Evolutionary conservation across 2,113 vertebrate genomes (phyloP), one percentile per base, ranked within the genome.

Genomic region (Ciconia boyciana): DNA sequence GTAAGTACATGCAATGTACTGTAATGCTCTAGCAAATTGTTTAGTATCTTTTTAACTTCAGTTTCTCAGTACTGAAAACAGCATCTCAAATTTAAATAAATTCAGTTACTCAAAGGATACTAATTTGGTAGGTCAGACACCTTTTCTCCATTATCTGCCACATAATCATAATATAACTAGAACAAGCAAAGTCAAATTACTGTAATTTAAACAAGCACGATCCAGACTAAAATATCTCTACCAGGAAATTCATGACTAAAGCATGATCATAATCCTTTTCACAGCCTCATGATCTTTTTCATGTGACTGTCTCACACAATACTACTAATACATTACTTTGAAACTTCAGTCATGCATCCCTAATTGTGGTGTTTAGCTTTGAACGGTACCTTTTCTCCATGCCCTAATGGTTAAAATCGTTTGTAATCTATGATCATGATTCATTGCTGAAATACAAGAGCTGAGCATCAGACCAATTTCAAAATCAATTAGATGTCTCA

Each of bases 231-330:
- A 85, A 76, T 88, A 77, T 81, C 66, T 83, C 62, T 77, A 86
- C 55, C 64, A 94, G 75, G 81, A 90, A 96, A 90, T 90, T 93
- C 78, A 95, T 93, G 85, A 92, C 94, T 93, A 76, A 96, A 92
- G 91, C 94, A 91, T 78, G 95, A 91, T 88, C 78, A 62, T 96
- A 97, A 97, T 96, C 96, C 94, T 94, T 90, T 91, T 94, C 86
- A 93, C 78, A 76, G 44, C 48, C 96, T 91, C 90, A 87, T 96
- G 94, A 97, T 95, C 91, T 88, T 91, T 95, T 94, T 64, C 97
- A 97, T 96, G 96, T 97, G 97, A 97, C 93, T 52, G 72, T 58
- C 93, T 96, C 93, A 88, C 79, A 94, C 91, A 93, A 91, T 87
- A 81, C 93, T 90, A 76, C 62, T 65, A 95, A 96, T 85, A 89